A percentile compares a stretch with the other conserved stretches of the same genome.
phyloP scores from a whole-genome alignment of 2,113 vertebrate genomes.

The Crotalus viridis region DNA sequence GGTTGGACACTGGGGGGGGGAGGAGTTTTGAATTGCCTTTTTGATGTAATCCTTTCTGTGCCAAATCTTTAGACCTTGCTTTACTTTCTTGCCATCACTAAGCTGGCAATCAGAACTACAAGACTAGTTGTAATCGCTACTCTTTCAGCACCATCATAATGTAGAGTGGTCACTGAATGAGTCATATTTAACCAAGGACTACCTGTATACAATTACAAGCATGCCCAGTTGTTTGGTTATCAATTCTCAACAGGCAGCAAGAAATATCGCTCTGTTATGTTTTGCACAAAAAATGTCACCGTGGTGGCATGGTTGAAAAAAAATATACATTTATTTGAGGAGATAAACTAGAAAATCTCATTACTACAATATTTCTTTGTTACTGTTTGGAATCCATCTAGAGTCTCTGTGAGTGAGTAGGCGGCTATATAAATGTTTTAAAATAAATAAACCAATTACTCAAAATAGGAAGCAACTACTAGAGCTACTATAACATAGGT shows the following conservation, averaged over 20 bases:
- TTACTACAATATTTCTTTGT: background rate
- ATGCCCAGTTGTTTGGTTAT: background rate
- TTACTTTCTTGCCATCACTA: too few relatives aligned
- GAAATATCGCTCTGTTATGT: background rate
- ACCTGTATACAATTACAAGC: background rate
- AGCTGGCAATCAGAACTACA: background rate
- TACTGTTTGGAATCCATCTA: background rate
- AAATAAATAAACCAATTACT: constrained; percentile 39
- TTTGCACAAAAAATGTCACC: background rate
- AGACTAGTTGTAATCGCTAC: background rate
- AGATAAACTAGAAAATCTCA: background rate
- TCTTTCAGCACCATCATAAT: background rate
- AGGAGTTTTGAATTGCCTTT: too few relatives aligned
- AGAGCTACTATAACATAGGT: constrained; percentile 67
- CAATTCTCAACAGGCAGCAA: background rate
- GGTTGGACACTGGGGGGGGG: too few relatives aligned
- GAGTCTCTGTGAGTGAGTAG: background rate
- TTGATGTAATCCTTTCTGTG: too few relatives aligned
- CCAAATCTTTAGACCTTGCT: too few relatives aligned
- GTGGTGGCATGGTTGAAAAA: background rate
- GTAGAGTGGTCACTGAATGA: background rate
- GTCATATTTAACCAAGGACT: background rate
- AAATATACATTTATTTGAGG: background rate
- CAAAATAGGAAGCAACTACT: constrained; percentile 69
- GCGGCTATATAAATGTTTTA: background rate